phyloP scores from a whole-genome alignment of 2,888 invertebrate genomes.

The Leucophenga maculata region DNA sequence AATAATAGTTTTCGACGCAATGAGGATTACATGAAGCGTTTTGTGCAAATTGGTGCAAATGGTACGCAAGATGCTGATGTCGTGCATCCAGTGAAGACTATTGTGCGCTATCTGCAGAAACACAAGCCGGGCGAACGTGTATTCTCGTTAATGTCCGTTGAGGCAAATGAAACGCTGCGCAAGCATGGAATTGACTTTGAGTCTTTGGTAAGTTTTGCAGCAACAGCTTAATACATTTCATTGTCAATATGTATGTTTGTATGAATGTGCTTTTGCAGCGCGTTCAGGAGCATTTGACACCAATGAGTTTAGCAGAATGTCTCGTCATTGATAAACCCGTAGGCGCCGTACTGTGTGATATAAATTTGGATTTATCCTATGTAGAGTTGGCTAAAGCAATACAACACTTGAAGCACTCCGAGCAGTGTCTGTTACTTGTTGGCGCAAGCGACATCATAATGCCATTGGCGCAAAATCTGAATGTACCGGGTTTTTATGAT shows the following conservation, averaged over 20 bases:
- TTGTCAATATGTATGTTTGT: not conserved
- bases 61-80: conserved; percentile 63
- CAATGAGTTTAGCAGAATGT: conserved; percentile 43
- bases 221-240: too few species aligned
- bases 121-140: conserved; percentile 71
- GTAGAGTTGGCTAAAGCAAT: conserved; percentile 71
- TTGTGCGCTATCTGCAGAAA: conserved; percentile 72
- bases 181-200: conserved; percentile 71
- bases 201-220: conserved; percentile 61
- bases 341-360: conserved; percentile 73
- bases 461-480: conserved; percentile 56
- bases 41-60: conserved; percentile 53
- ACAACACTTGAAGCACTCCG: conserved; percentile 70
- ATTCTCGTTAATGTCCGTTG: conserved; percentile 69
- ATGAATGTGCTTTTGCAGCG: conserved; percentile 42
- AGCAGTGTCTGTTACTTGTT: conserved; percentile 71
- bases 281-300: conserved; percentile 53
- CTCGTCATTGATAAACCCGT: conserved; percentile 57
- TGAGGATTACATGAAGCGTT: conserved; percentile 62
- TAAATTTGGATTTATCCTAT: conserved; percentile 71
- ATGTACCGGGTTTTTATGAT: conserved; percentile 62
- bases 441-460: conserved; percentile 69
- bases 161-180: conserved; percentile 66
- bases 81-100: conserved; percentile 71
- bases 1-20: conserved; percentile 71